Evolutionary conservation across 2,113 vertebrate species (phyloP).

Genomic region (Platysteira castanea): DNA sequence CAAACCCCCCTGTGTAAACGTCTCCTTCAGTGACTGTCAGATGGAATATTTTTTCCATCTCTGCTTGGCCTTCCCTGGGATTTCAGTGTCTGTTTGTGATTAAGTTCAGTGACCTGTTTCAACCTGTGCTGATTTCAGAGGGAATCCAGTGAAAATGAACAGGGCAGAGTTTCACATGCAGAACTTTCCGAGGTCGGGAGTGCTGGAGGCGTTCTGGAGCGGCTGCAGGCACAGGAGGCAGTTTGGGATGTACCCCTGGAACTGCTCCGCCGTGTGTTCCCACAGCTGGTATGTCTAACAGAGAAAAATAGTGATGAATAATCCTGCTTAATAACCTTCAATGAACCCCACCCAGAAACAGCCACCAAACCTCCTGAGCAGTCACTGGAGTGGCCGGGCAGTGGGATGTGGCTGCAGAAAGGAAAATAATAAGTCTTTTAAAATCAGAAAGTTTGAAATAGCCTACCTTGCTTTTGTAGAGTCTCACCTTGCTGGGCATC

Average conservation of each 20-base stretch:
- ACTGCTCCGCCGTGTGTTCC: accelerated
- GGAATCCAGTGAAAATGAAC: not conserved
- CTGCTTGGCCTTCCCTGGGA: not conserved
- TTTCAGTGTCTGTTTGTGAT: not conserved
- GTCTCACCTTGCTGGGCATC: not conserved
- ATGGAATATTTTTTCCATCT: not conserved
- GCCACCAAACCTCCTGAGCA: too few relatives aligned
- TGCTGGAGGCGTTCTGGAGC: not conserved
- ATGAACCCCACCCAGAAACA: not conserved
- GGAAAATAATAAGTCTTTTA: not conserved
- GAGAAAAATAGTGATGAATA: not conserved
- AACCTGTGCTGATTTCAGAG: not conserved
- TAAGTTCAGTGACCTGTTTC: not conserved
- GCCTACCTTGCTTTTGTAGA: not conserved
- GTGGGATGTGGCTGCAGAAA: not conserved
- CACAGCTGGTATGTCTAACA: accelerated
- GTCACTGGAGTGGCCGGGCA: accelerated
- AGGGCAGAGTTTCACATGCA: not conserved
- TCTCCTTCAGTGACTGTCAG: not conserved
- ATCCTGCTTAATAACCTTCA: not conserved
- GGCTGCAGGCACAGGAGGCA: accelerated
- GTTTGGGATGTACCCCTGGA: not conserved
- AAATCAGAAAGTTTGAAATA: not conserved
- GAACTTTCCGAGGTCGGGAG: not conserved
- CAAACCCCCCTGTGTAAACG: not conserved